Base-by-base conservation (phyloP, 92 coral and sea anemone genomes). In the Blastomussa wellsi region DNA sequence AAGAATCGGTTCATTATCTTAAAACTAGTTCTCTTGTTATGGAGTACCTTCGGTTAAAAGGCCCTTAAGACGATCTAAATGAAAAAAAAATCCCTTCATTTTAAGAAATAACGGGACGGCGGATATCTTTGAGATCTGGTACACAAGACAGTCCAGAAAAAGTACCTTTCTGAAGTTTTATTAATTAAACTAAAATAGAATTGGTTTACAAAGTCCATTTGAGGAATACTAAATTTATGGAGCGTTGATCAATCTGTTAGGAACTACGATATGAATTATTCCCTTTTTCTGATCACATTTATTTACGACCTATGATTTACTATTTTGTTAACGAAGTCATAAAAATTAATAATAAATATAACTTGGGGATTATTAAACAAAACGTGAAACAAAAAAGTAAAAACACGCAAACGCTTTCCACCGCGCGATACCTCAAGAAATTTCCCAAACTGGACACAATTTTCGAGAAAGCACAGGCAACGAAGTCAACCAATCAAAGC, bases 121-220 rank as follows among this genome's bases (percentile, higher is more conserved):
- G n/a, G n/a, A n/a, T n/a, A n/a, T n/a, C n/a, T n/a, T n/a, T n/a
- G n/a, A n/a, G n/a, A n/a, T n/a, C n/a, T n/a, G n/a, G 49, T 44
- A 44, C 49, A 59, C 31, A 62, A 15, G 28, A 62, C 68, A n/a
- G n/a, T 28, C 26, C 65, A 28, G 16, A 51, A 51, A 11, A 62
- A 8, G 35, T 26, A 26, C 68, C 33, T 64, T 38, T 17, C 1
- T 13, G 7, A 26, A 11, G 32, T 62, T 79, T 79, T 79, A 79
- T 79, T 79, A 59, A 62, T 79, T 79, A 59, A 60, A 79, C 72
- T 79, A 79, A 79, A 79, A 79, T 79, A 79, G 57, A 28, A 26
- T 36, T 36, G 82, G 82, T 51, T 39, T 62, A 59, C 53, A 79
- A 79, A 79, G 82, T 69, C 55, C 35, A 79, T 79, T 16, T 60